Conservation (phyloP, 2,888 invertebrate genomes). For the Drosophila prostipennis region DNA sequence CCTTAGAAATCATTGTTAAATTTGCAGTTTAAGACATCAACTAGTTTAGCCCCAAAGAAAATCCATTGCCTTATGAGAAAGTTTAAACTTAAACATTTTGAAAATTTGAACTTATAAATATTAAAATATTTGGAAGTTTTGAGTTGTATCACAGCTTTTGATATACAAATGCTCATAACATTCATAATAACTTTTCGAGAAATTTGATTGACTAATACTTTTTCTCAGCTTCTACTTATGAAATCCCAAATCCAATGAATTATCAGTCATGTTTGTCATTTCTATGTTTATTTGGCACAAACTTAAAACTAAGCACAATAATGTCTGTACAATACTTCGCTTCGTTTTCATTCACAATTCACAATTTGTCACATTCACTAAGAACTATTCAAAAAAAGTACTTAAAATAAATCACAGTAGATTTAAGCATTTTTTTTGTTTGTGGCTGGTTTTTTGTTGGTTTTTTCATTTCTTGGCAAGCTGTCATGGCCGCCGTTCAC, state of each 20-base stretch:
- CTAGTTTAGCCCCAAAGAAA: too few species aligned
- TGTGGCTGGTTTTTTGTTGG: slow-evolving; percentile 21
- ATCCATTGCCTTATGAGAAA: too few species aligned
- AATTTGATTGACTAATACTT: too few species aligned
- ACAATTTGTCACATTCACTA: slow-evolving; percentile 37
- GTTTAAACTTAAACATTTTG: too few species aligned
- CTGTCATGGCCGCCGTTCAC: not conserved
- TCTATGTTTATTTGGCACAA: slow-evolving; percentile 26
- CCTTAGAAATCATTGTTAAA: too few species aligned
- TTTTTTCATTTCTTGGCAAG: slow-evolving; percentile 4
- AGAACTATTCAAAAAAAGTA: slow-evolving; percentile 70
- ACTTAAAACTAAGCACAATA: slow-evolving; percentile 26
- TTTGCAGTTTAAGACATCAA: too few species aligned
- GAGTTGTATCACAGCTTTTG: too few species aligned
- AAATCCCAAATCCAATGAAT: not conserved
- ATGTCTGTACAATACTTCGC: slow-evolving; percentile 22
- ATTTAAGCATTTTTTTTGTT: slow-evolving; percentile 70
- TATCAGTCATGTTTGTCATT: slow-evolving; percentile 1
- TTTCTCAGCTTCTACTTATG: too few species aligned
- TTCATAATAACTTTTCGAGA: too few species aligned
- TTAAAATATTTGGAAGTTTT: too few species aligned
- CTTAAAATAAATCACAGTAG: slow-evolving; percentile 78
- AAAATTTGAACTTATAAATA: too few species aligned
- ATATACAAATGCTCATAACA: too few species aligned
- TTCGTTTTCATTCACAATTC: slow-evolving; percentile 23